These are phyloP conservation scores for Parasteatoda lunata DNA, from an alignment of 2,888 invertebrate genomes.

Conservation along the genomic window DNA sequence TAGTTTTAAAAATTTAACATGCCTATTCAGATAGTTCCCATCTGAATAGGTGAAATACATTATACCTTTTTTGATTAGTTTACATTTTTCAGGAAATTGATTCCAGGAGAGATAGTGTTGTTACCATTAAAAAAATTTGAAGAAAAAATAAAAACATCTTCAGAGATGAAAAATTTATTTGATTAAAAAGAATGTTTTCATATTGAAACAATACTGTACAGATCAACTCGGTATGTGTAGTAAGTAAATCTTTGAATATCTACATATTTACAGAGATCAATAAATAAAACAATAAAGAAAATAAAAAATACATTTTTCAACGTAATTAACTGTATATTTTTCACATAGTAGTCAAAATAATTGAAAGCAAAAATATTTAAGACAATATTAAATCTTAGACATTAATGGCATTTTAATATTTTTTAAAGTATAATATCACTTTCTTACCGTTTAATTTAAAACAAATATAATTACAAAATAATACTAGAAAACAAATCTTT, in stretches of 20 bases:
- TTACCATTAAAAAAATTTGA: background rate
- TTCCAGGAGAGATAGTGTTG: background rate
- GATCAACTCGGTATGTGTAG: slow-evolving; percentile 24
- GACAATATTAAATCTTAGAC: too few relatives aligned
- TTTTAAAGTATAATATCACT: too few relatives aligned
- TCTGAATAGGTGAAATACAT: background rate
- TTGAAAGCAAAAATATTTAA: too few relatives aligned
- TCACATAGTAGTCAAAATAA: background rate
- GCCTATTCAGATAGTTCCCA: too few relatives aligned
- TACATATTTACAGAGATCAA: slow-evolving; percentile 37
- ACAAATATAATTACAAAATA: too few relatives aligned
- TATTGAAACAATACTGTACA: slow-evolving; percentile 40
- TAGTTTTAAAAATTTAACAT: background rate
- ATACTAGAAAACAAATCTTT: too few relatives aligned
- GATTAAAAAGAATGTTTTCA: slow-evolving; percentile 33
- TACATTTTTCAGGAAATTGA: background rate
- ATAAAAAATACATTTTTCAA: background rate
- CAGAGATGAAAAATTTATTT: slow-evolving; percentile 48
- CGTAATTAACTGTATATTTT: background rate
- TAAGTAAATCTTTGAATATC: slow-evolving; percentile 25
- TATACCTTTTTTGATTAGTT: background rate
- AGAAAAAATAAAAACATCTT: background rate
- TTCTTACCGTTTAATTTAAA: too few relatives aligned
- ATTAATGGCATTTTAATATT: too few relatives aligned
- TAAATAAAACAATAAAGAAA: background rate